Conservation (phyloP, 2,888 invertebrate genomes). For the Brenthis daphne region DNA sequence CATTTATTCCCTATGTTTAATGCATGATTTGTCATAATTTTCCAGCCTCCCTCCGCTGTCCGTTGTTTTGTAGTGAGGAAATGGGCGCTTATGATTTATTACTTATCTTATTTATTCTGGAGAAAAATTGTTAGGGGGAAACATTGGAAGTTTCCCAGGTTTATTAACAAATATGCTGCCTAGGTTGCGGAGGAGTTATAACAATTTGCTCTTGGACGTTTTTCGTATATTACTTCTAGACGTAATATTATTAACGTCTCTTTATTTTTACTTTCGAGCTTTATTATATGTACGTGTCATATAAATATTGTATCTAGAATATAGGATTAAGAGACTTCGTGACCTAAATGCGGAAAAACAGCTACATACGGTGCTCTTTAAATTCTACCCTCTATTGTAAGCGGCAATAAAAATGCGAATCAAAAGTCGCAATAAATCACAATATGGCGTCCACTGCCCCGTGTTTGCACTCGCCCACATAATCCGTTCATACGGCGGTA, state of each 20-base stretch:
- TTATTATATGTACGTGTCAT: slow-evolving; percentile 18
- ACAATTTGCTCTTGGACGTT: slow-evolving; percentile 44
- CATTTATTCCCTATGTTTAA: slow-evolving; percentile 83
- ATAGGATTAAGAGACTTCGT: slow-evolving; percentile 6
- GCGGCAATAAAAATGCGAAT: slow-evolving; percentile 77
- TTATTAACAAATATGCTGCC: slow-evolving; percentile 67
- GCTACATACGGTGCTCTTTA: slow-evolving; percentile 40
- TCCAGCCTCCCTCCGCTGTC: slow-evolving; percentile 70
- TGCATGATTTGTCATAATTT: slow-evolving; percentile 83
- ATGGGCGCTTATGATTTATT: slow-evolving; percentile 78
- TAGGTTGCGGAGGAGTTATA: slow-evolving; percentile 58
- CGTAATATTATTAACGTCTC: neutral
- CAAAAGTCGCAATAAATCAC: slow-evolving; percentile 78
- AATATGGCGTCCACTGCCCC: slow-evolving; percentile 79
- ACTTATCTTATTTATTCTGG: slow-evolving; percentile 77
- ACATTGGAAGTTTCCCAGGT: slow-evolving; percentile 60
- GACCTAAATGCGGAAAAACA: slow-evolving; percentile 20
- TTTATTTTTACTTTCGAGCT: too few species aligned
- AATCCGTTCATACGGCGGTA: slow-evolving; percentile 81
- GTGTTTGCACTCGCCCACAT: slow-evolving; percentile 82
- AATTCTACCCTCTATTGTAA: slow-evolving; percentile 56
- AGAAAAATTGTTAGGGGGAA: slow-evolving; percentile 70
- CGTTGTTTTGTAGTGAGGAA: slow-evolving; percentile 78
- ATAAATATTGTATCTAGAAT: neutral
- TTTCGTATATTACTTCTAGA: slow-evolving; percentile 8